These are phyloP conservation scores for Ctenochaetus hawaiiensis DNA, from an alignment of 2,797 vertebrate genomes.

Conservation along the genomic window DNA sequence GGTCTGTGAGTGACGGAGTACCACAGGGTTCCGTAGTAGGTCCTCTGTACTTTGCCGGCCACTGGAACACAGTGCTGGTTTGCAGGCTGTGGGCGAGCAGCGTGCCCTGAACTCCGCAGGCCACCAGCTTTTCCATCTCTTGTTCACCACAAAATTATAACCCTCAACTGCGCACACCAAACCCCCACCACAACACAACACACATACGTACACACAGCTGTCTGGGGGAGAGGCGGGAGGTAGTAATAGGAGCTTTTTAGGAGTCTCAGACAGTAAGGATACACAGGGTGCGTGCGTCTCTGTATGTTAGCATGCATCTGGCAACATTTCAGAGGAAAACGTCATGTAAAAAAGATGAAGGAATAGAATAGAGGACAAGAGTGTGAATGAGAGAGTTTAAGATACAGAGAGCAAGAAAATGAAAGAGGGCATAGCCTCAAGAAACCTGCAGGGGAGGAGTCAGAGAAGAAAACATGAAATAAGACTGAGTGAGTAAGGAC, in stretches of 20 bases:
- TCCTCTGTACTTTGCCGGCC: conserved; percentile 72
- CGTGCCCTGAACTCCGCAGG: conserved; percentile 66
- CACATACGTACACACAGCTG: conserved; percentile 77
- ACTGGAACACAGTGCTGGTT: conserved; percentile 69
- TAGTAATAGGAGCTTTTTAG: conserved; percentile 64
- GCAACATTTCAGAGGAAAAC: conserved; percentile 62
- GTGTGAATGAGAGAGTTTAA: conserved; percentile 18
- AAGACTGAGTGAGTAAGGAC: conserved; percentile 3
- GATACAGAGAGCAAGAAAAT: conserved; percentile 9
- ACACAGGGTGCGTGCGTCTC: conserved; percentile 62
- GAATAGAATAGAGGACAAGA: not conserved
- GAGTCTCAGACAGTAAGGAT: conserved; percentile 60
- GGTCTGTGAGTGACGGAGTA: conserved; percentile 63
- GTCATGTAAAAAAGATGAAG: conserved; percentile 51
- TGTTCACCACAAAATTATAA: conserved; percentile 73
- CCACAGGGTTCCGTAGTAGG: conserved; percentile 65
- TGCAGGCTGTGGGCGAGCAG: conserved; percentile 73
- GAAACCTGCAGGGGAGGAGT: not conserved
- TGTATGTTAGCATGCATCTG: conserved; percentile 53
- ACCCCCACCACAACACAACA: conserved; percentile 71
- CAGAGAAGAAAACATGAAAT: conserved; percentile 22
- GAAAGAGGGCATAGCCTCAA: not conserved
- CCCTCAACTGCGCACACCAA: conserved; percentile 55
- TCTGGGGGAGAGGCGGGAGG: conserved; percentile 66
- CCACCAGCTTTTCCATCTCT: conserved; percentile 66